Evolutionary conservation across 2,888 invertebrate species (phyloP), one percentile per base, ranked within the genome.

Genomic region (Nomada fabriciana): DNA sequence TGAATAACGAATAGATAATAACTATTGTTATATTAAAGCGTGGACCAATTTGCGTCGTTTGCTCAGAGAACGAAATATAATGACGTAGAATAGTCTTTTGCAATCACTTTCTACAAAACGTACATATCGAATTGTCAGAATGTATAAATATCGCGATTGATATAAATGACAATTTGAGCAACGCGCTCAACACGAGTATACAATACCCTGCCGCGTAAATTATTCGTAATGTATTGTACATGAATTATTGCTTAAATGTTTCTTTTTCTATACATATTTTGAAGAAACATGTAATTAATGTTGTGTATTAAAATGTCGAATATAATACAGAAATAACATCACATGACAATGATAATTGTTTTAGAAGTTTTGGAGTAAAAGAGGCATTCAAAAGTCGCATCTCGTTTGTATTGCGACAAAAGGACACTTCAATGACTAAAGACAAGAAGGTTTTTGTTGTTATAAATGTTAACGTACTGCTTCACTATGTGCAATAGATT

Each of bases 351-450:
- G 5, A 20, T 52, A 18, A 83, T 63, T 87, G 69, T 87, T 87
- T 76, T 87, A 87, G 77, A 79, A 69, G 65, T 64, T 80, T 81
- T 63, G 84, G 82, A 75, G 59, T 80, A 63, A 63, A 13, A 61
- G 69, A 68, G 63, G 67, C 23, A 63, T 61, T 76, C 20, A 60
- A 23, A 78, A 77, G 70, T 79, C 77, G n/a, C 80, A 71, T 83
- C 82, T 61, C 60, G 61, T 73, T 69, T 70, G 63, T 64, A 79
- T 76, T 80, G 63, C 77, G 47, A 80, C 80, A 85, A 78, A 36
- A 74, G 88, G 88, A 88, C 78, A 84, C 82, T 82, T 83, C 89
- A 87, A 91, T 92, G 91, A 91, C 90, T 89, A 89, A 90, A 86
- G 89, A 92, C 69, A 91, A 91, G 77, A 90, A 92, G 91, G 91